Base-by-base conservation (phyloP, 1,140 invertebrate genomes). In the Harpegnathos saltator region DNA sequence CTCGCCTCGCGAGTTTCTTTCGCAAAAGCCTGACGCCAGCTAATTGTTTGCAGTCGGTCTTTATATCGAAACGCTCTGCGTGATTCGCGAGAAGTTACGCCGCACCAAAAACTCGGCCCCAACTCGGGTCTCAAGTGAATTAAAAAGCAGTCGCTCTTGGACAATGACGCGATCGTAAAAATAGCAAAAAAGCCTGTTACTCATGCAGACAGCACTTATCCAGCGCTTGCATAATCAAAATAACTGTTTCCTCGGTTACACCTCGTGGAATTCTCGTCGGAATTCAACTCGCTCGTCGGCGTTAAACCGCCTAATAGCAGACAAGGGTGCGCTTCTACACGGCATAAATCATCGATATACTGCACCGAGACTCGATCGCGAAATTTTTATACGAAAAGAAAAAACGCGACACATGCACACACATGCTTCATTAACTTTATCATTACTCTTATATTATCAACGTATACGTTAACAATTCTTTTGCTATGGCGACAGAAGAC, bases 281-380 rank as follows among this genome's bases (percentile, higher is more conserved):
- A 68, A 69, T 78, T 78, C 48, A 19, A 0, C 26, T 65, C 15
- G 26, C 65, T 77, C 48, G 48, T 73, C 58, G 38, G 11, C 44
- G 22, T 54, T 54, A 29, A 24, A 63, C n/a, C 22, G 62, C 26
- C 59, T 54, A 66, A 77, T 74, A 22, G 19, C 38, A 48, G n/a
- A 48, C 22, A 26, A 38, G 29, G 29, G 19, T 38, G 48, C 48
- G 33, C 17, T 33, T 44, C 38, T 3, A 11, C 44, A 63, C 26
- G 73, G 17, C 44, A 75, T 77, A 54, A 65, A 77, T 65, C 48
- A 65, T 44, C 24, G n/a, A 38, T 56, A 48, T 52, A n/a, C n/a
- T 17, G 19, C 26, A 77, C 19, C 22, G 15, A 65, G 0, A 26
- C 33, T 38, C 29, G 58, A 9, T 9, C 19, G 33, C 17, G 3